Base-by-base conservation (phyloP, 2,113 vertebrate genomes). In the Brienomyrus brachyistius region DNA sequence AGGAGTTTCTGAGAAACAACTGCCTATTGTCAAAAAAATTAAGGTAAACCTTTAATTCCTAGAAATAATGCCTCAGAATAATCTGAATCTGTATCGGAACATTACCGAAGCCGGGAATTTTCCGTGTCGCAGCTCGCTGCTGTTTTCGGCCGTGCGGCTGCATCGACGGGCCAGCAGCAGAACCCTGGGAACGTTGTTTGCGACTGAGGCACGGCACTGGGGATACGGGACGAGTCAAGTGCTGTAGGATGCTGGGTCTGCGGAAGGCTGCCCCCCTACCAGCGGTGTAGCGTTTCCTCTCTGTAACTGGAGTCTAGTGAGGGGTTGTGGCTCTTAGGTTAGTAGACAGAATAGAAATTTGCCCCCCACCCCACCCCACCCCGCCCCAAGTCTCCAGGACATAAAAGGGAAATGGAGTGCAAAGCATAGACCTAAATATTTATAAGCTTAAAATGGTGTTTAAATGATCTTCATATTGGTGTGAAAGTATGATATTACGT, bases 221-320 rank as follows among this genome's bases (percentile, higher is more conserved):
- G 66, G 3, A 4, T 27, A 15, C n/a, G 0, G n/a, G 66, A 10
- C 21, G 47, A 9, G 82, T 11, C 52, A 7, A 56, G 21, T 56
- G 21, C 54, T 56, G 21, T 7, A 56, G 17, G 54, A 56, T 56
- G 19, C 54, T 56, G 19, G 54, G 23, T 62, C 23, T 27, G 45
- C 21, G 10, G 21, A 2, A 48, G 83, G 10, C 35, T 54, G 70
- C 5, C 50, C 31, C 31, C 19, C 19, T 11, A 40, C 9, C 88
- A 59, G 88, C 5, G 9, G 9, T 10, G 35, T 48, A 54, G 17
- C 45, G 50, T 84, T 85, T 47, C 40, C 47, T 27, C 15, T 40
- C 40, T 59, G 88, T 89, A 59, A 84, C 52, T 10, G 21, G 77
- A 89, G 40, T 62, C 80, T 31, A 62, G 89, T 85, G 89, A 85